A percentile compares a stretch with the other conserved stretches of the same genome.
Evolutionary conservation across 1,140 invertebrate species (phyloP).

Genomic region (Hycleus cichorii): DNA sequence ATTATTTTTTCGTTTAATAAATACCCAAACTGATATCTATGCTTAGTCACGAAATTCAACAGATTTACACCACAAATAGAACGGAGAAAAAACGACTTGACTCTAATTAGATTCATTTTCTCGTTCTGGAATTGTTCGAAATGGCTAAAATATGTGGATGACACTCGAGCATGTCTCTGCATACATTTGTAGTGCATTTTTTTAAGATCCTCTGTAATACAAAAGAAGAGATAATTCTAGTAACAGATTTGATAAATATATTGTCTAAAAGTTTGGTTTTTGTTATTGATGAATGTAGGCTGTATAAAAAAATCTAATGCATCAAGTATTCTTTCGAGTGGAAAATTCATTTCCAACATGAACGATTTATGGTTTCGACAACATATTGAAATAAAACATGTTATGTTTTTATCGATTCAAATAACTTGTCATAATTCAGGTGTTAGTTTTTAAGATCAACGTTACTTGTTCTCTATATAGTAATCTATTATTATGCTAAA

Average conservation of each 20-base stretch:
- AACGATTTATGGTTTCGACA: slow-evolving; percentile 6
- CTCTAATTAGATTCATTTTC: slow-evolving; percentile 13
- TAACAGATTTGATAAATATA: not conserved
- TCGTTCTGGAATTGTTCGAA: slow-evolving; percentile 5
- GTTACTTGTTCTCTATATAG: not conserved
- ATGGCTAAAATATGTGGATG: slow-evolving; percentile 12
- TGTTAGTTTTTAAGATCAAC: too few species aligned
- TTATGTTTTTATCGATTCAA: not conserved
- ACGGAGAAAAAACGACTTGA: too few species aligned
- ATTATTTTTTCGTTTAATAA: too few species aligned
- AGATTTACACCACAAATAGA: too few species aligned
- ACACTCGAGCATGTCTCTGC: slow-evolving; percentile 8
- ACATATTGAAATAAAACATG: slow-evolving; percentile 1
- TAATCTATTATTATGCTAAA: slow-evolving; percentile 1
- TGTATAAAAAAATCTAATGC: slow-evolving; percentile 10
- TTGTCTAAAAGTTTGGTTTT: slow-evolving; percentile 1
- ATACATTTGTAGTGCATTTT: slow-evolving; percentile 1
- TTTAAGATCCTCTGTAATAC: slow-evolving; percentile 3
- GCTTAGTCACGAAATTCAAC: too few species aligned
- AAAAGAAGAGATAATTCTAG: slow-evolving; percentile 8
- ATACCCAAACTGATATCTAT: too few species aligned
- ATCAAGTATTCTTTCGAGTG: slow-evolving; percentile 9
- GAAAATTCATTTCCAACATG: slow-evolving; percentile 11
- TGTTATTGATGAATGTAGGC: slow-evolving; percentile 11
- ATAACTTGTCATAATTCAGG: too few species aligned